Conservation (phyloP, 2,113 vertebrate genomes). For the Willisornis vidua region DNA sequence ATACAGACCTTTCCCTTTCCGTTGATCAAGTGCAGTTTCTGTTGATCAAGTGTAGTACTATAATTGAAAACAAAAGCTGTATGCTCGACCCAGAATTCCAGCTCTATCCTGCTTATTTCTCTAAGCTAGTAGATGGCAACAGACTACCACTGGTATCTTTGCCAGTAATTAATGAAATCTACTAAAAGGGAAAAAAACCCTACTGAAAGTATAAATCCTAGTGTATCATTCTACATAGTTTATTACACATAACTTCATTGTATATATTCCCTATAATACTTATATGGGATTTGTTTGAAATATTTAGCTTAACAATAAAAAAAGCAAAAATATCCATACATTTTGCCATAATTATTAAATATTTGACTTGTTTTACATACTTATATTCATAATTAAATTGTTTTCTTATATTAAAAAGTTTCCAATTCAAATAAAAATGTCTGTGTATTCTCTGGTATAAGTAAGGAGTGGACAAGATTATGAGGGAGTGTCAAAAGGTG, state of each 20-base stretch:
- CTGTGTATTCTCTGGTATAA: neutral
- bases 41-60: neutral
- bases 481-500: neutral
- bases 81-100: neutral
- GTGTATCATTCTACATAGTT: neutral
- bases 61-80: slow-evolving; percentile 14
- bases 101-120: neutral
- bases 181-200: neutral
- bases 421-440: neutral
- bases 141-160: neutral
- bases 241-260: neutral
- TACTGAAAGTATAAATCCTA: neutral
- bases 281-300: neutral
- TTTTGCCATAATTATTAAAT: neutral
- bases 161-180: neutral
- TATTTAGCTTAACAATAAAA: neutral
- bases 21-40: neutral
- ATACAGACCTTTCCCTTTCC: slow-evolving; percentile 14
- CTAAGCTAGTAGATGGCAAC: neutral
- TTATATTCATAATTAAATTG: neutral
- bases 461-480: neutral
- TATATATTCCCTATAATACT: neutral
- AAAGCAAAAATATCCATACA: neutral
- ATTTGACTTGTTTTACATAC: neutral
- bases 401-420: neutral